phyloP scores from a whole-genome alignment of 2,888 invertebrate species.

The Hedychridium roseum region DNA sequence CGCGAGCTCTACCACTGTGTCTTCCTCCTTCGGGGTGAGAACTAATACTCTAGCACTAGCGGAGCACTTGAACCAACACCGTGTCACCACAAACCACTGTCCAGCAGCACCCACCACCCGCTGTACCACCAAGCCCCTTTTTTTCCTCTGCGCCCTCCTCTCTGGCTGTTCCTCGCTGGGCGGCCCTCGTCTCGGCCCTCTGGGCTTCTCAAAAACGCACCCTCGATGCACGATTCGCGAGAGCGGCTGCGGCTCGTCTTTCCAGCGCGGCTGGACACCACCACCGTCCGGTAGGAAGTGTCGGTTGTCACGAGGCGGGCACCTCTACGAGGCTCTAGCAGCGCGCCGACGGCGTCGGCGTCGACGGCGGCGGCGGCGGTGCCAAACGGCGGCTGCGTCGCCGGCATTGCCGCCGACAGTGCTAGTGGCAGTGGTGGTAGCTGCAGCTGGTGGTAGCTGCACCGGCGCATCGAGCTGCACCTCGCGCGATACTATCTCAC shows the following conservation, averaged over 20 bases:
- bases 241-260: constrained; percentile 31
- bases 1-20: constrained; percentile 8
- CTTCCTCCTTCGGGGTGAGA: constrained; percentile 11
- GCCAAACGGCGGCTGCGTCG: constrained; percentile 17
- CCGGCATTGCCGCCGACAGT: constrained; percentile 19
- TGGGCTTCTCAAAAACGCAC: too few species aligned
- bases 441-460: constrained; percentile 43
- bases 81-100: too few species aligned
- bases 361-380: constrained; percentile 21
- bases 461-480: constrained; percentile 35
- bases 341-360: constrained; percentile 17
- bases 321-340: constrained; percentile 38
- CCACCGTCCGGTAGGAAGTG: constrained; percentile 45
- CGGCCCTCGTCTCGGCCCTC: not conserved
- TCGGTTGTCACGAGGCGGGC: constrained; percentile 41
- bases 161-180: not conserved
- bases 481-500: too few species aligned
- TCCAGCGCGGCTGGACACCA: constrained; percentile 40
- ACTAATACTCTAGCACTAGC: too few species aligned
- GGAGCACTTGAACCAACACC: too few species aligned
- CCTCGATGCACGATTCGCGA: constrained; percentile 15
- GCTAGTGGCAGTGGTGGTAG: constrained; percentile 32
- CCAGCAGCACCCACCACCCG: too few species aligned
- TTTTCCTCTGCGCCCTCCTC: constrained; percentile 5
- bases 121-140: constrained; percentile 6